Conservation (phyloP, 2,113 vertebrate genomes). For the Tricholaema leucomelas region DNA sequence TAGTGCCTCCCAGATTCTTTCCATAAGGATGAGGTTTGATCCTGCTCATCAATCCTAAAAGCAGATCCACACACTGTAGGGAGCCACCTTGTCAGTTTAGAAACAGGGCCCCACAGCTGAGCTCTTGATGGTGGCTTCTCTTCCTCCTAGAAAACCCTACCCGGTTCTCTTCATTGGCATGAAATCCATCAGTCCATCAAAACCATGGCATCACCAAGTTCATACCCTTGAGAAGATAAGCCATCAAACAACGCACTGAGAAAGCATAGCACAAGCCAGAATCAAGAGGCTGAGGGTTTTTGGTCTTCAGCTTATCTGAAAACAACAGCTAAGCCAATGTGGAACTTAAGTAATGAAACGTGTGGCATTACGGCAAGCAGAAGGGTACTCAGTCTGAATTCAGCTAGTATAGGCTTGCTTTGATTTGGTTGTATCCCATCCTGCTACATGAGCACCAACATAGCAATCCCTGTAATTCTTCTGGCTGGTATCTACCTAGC, state of each 20-base stretch:
- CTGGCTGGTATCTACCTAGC: neutral
- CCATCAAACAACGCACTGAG: neutral
- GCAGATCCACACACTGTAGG: neutral
- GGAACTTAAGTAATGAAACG: neutral
- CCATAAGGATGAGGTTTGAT: neutral
- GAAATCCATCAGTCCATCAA: neutral
- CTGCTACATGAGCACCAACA: neutral
- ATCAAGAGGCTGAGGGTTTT: rapidly evolving
- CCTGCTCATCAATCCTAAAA: neutral
- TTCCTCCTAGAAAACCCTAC: neutral
- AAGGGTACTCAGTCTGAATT: neutral
- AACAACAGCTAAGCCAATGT: neutral
- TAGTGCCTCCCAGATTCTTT: neutral
- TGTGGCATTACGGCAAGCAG: neutral
- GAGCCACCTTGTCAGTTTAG: neutral
- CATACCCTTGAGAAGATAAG: neutral
- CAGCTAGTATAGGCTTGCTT: neutral
- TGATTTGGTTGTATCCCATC: neutral
- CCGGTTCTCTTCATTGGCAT: neutral
- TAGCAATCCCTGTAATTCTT: neutral
- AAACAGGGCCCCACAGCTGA: rapidly evolving
- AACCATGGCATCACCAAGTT: neutral
- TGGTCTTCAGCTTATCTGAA: neutral
- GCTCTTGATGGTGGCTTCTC: neutral
- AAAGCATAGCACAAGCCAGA: neutral